Percentiles rank a stretch among this genome's conserved stretches.
Evolutionary conservation across 1,140 invertebrate species (phyloP).

Genomic region (Augochlora pura): DNA sequence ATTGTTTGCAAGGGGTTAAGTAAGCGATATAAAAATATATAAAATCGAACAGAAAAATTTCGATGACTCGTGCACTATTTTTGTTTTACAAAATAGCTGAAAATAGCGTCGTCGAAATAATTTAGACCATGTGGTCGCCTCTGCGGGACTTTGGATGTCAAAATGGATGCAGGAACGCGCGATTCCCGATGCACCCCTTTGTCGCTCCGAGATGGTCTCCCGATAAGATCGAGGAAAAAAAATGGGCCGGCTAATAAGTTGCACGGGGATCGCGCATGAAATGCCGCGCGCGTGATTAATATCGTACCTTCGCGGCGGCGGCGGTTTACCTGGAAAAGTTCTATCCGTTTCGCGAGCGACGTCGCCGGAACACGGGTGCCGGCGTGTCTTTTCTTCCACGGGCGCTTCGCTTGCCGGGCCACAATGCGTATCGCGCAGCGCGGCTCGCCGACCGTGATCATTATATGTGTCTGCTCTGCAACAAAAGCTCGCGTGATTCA

Average conservation of each 20-base stretch:
- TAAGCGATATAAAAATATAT: no score
- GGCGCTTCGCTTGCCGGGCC: constrained; percentile 19
- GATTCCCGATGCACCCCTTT: constrained; percentile 7
- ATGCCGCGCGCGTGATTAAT: constrained; percentile 23
- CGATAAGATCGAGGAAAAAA: constrained; percentile 28
- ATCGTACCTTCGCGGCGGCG: not conserved
- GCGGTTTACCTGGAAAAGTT: constrained; percentile 20
- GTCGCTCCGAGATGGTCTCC: not conserved
- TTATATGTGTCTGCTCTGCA: constrained; percentile 15
- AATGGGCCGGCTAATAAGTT: constrained; percentile 24
- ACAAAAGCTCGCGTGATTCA: constrained; percentile 25
- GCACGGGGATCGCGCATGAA: constrained; percentile 15
- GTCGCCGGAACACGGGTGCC: not conserved
- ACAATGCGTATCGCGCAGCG: not conserved
- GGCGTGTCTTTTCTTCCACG: constrained; percentile 11
- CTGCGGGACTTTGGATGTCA: no score
- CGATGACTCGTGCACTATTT: no score
- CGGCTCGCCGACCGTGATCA: constrained; percentile 5
- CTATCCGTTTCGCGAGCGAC: not conserved
- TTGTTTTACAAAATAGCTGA: no score
- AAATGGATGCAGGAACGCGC: not conserved
- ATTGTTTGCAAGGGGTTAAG: no score
- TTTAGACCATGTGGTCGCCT: no score
- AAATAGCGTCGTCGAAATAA: no score
- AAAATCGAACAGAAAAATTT: no score